Conservation (phyloP, 2,797 vertebrate species). For the Oryzias dopingdopingensis region DNA sequence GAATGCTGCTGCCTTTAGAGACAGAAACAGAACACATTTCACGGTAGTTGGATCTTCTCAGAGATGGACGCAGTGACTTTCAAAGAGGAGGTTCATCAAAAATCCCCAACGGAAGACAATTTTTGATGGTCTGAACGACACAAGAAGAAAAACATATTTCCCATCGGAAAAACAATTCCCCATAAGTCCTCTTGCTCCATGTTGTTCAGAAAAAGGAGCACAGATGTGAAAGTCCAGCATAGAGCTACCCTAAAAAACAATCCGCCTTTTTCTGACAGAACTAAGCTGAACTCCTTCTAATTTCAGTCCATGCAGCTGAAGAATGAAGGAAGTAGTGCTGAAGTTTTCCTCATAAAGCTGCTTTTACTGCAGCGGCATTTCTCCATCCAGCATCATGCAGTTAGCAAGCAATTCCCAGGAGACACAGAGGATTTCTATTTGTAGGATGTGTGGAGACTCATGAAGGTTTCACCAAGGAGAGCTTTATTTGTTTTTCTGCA, state of each 20-base stretch:
- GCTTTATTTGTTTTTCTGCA: slow-evolving; percentile 55
- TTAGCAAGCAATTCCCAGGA: slow-evolving; percentile 56
- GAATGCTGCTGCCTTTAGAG: slow-evolving; percentile 15
- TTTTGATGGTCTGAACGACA: no score
- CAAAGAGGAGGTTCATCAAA: slow-evolving; percentile 7
- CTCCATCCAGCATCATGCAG: slow-evolving; percentile 62
- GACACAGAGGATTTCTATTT: slow-evolving; percentile 50
- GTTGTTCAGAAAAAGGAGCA: slow-evolving; percentile 20
- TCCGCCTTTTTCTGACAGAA: slow-evolving; percentile 24
- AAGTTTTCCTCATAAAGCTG: slow-evolving; percentile 61
- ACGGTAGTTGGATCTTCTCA: slow-evolving; percentile 27
- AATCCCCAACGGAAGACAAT: not conserved
- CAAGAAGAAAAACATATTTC: no score
- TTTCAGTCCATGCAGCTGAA: slow-evolving; percentile 54
- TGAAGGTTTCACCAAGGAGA: slow-evolving; percentile 46
- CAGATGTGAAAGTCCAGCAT: slow-evolving; percentile 12
- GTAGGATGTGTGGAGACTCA: slow-evolving; percentile 43
- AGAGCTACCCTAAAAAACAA: slow-evolving; percentile 40
- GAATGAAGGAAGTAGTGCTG: slow-evolving; percentile 57
- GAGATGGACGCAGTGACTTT: slow-evolving; percentile 10
- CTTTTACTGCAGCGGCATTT: slow-evolving; percentile 56
- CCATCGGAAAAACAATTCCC: no score
- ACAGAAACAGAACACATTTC: slow-evolving; percentile 15
- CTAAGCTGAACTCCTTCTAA: slow-evolving; percentile 45
- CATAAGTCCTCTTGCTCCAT: slow-evolving; percentile 1